These are phyloP conservation scores for Drosophila truncata DNA, from an alignment of 1,140 invertebrate species.

Conservation along the genomic window DNA sequence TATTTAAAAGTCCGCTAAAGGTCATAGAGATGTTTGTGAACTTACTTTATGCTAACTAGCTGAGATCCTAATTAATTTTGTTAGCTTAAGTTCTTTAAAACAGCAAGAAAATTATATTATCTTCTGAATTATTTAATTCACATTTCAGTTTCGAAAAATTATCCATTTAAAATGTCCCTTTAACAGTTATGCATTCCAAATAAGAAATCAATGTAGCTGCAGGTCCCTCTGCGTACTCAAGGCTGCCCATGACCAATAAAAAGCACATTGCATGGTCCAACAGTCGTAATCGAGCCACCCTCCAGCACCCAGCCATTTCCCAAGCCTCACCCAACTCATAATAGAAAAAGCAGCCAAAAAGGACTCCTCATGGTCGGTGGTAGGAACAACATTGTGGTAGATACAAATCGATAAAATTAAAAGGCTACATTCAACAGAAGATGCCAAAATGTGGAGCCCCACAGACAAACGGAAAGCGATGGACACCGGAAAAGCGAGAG, in stretches of 20 bases:
- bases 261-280: slow-evolving; percentile 69
- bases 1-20: slow-evolving; percentile 48
- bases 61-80: background rate
- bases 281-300: slow-evolving; percentile 22
- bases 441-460: slow-evolving; percentile 18
- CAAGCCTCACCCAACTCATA: slow-evolving; percentile 39
- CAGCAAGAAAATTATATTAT: background rate
- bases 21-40: slow-evolving; percentile 32
- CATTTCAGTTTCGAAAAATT: background rate
- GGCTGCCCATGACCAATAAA: slow-evolving; percentile 73
- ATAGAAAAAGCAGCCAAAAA: slow-evolving; percentile 50
- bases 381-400: slow-evolving; percentile 42
- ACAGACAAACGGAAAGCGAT: slow-evolving; percentile 22
- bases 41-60: background rate
- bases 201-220: background rate
- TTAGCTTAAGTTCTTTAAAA: background rate
- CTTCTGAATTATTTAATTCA: background rate
- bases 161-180: too few relatives aligned
- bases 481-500: slow-evolving; percentile 6
- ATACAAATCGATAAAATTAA: slow-evolving; percentile 75
- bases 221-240: slow-evolving; percentile 29
- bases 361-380: slow-evolving; percentile 31
- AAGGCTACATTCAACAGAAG: slow-evolving; percentile 44
- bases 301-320: slow-evolving; percentile 11
- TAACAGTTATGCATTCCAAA: background rate